Evolutionary conservation across 2,113 vertebrate genomes (phyloP), one percentile per base, ranked within the genome.

Genomic region (Pleuronectes platessa): DNA sequence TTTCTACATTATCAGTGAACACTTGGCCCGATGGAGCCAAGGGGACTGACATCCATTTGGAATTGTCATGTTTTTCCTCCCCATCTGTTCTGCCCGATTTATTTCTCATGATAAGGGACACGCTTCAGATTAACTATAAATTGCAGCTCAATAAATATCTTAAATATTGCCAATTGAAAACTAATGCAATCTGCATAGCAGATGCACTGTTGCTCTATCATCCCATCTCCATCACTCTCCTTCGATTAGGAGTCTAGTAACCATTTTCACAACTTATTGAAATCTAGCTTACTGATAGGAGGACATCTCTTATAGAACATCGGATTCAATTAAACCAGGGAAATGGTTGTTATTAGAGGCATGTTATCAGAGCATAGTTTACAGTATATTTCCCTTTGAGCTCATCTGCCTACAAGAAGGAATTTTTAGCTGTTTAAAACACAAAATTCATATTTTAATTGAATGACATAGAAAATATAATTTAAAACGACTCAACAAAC

Each of bases 101-200:
- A 81, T 74, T 78, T 83, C 71, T 75, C 62, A 63, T 78, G 76
- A 86, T 86, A 86, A 86, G 42, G 26, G 72, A 77, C 71, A 79
- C 66, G 58, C 84, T 92, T 86, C 69, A 87, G 85, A 91, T 90
- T 78, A 59, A 74, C 70, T 49, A 65, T 51, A 69, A 75, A 85
- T 88, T 69, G 76, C 53, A 0, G 47, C 71, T 77, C 70, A 82
- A 73, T 82, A 71, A 81, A 79, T 73, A 88, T 82, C 71, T 79
- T 77, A 75, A 85, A 81, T 63, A 17, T 76, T 71, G 59, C 77
- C 85, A 86, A 68, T 71, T 87, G 84, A 74, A 86, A 87, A 78
- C 31, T 18, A 79, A 88, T 73, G 71, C 75, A 86, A 78, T 89
- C 86, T 80, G 51, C 78, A 35, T 45, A 59, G 63, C 80, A 61